Percentiles rank a stretch among this genome's conserved stretches.
These are phyloP conservation scores for Argyresthia albistria DNA, from an alignment of 2,888 invertebrate species.

Conservation along the genomic window DNA sequence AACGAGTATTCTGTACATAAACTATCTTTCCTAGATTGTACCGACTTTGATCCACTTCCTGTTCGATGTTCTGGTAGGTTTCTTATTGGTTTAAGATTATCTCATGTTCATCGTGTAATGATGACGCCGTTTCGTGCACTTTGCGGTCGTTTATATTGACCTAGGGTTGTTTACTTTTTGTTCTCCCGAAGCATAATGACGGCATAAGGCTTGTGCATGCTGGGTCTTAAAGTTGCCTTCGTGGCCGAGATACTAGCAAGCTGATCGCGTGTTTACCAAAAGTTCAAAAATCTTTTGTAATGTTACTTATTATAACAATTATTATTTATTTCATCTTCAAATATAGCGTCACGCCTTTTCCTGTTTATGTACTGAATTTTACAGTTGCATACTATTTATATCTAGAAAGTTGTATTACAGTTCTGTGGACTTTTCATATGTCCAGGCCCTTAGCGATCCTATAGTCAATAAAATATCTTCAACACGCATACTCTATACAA, in stretches of 20 bases:
- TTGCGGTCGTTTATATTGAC: conserved; percentile 38
- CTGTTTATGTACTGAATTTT: too few species aligned
- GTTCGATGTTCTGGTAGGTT: neutral
- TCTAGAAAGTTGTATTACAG: neutral
- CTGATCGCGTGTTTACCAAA: too few species aligned
- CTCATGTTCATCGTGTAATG: conserved; percentile 19
- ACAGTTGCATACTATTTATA: too few species aligned
- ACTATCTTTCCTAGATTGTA: neutral
- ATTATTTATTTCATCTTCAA: too few species aligned
- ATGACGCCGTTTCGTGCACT: conserved; percentile 34
- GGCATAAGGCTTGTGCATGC: neutral
- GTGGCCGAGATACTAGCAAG: too few species aligned
- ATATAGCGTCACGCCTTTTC: too few species aligned
- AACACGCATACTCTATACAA: conserved; percentile 22
- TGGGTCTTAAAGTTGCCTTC: neutral
- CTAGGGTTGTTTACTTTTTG: conserved; percentile 36
- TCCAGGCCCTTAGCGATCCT: neutral
- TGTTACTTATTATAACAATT: too few species aligned
- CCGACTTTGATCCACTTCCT: neutral
- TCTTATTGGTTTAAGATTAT: neutral
- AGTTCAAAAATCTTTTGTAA: too few species aligned
- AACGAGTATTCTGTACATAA: conserved; percentile 4
- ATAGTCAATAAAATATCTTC: conserved; percentile 10
- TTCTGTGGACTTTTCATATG: neutral
- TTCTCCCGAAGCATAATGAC: neutral